Conservation (phyloP, 2,797 vertebrate genomes). For the Manis pentadactyla region DNA sequence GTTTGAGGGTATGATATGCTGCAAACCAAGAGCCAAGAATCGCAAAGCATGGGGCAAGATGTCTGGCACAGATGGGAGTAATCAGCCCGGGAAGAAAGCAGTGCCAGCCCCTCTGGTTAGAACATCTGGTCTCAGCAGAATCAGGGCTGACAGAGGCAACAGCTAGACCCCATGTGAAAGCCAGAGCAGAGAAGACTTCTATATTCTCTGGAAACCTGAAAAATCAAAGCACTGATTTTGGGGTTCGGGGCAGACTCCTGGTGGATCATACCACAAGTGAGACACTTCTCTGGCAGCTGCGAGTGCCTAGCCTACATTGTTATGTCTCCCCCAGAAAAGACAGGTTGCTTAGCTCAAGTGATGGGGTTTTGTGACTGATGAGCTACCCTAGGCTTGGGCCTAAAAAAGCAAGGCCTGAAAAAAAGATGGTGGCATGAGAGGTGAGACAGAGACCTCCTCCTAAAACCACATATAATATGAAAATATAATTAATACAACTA, state of each 20-base stretch:
- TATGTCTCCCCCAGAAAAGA: neutral
- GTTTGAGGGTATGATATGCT: slow-evolving; percentile 83
- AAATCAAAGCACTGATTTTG: neutral
- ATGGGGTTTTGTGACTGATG: neutral
- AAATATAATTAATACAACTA: too few relatives aligned
- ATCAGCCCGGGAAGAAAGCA: slow-evolving; percentile 80
- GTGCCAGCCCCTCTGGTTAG: slow-evolving; percentile 68
- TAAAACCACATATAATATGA: too few relatives aligned
- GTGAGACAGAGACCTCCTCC: too few relatives aligned
- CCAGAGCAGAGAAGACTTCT: neutral
- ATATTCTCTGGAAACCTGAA: slow-evolving; percentile 3
- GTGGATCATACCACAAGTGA: fast-evolving
- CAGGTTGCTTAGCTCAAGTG: fast-evolving
- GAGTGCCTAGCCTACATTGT: neutral
- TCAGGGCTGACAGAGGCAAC: slow-evolving; percentile 71
- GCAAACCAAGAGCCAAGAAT: slow-evolving; percentile 73
- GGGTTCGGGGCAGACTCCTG: neutral
- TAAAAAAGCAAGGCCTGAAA: neutral
- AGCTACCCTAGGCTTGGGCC: neutral
- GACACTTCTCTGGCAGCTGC: neutral
- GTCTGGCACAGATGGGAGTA: slow-evolving; percentile 84
- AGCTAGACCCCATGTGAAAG: slow-evolving; percentile 56
- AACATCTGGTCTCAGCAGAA: slow-evolving; percentile 78
- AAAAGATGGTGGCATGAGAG: too few relatives aligned
- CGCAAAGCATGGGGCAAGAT: slow-evolving; percentile 57